Conservation (phyloP, 2,888 invertebrate species). For the Artemia sinica region DNA sequence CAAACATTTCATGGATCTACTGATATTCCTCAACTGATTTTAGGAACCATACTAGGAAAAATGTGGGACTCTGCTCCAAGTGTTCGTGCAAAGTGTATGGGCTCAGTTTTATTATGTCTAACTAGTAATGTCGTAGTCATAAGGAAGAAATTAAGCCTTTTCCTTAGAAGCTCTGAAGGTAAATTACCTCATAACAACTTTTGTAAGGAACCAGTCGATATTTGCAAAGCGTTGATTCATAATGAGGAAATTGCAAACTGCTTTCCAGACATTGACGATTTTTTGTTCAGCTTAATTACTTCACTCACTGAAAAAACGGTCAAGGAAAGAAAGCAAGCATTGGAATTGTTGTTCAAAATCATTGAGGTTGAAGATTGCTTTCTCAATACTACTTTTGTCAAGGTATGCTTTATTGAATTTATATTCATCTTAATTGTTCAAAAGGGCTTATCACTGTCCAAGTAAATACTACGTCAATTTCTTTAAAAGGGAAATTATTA, state of each 20-base stretch:
- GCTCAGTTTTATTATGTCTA: not conserved
- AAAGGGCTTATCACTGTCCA: not conserved
- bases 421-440: not conserved
- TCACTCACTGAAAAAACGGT: not conserved
- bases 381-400: not conserved
- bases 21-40: not conserved
- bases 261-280: not conserved
- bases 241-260: not conserved
- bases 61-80: not conserved
- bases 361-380: not conserved
- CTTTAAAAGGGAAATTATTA: no score
- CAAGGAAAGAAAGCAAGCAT: conserved; percentile 9
- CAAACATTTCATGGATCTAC: not conserved
- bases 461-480: not conserved
- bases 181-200: conserved; percentile 1
- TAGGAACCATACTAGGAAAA: not conserved
- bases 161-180: not conserved
- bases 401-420: not conserved
- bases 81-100: not conserved
- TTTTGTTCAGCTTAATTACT: not conserved
- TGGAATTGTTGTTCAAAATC: not conserved
- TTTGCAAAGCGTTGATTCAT: not conserved
- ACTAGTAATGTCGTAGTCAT: not conserved
- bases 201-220: conserved; percentile 6
- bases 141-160: not conserved